Percentiles rank a stretch among this genome's conserved stretches.
Evolutionary conservation across 2,797 vertebrate species (phyloP).

Genomic region (Momotus momota): DNA sequence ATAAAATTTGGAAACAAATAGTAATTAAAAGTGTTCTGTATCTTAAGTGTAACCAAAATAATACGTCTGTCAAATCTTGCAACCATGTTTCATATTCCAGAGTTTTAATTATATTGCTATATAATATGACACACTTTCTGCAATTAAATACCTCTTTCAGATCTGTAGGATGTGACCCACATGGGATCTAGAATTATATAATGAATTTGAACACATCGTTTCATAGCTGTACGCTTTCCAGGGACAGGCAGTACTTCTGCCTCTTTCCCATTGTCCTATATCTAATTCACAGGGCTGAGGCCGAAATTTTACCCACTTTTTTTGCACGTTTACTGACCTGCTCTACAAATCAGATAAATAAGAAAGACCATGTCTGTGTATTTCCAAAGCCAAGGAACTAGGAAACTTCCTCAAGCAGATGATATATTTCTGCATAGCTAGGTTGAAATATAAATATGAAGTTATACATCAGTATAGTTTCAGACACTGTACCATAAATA

Average conservation of each 20-base stretch:
- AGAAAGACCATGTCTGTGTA: neutral
- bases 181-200: neutral
- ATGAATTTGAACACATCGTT: neutral
- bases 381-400: neutral
- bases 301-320: neutral
- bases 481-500: neutral
- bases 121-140: neutral
- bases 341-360: neutral
- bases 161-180: neutral
- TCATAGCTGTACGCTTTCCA: neutral
- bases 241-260: neutral
- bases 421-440: neutral
- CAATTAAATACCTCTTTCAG: neutral
- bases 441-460: neutral
- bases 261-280: neutral
- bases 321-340: neutral
- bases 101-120: neutral
- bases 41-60: neutral
- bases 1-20: neutral
- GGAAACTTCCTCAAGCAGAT: rapidly evolving
- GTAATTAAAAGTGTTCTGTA: neutral
- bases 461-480: neutral
- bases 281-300: neutral
- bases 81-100: neutral
- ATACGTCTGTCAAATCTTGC: neutral